Conservation (phyloP, 2,797 vertebrate species). For the Gymnoscopelus microlampas region DNA sequence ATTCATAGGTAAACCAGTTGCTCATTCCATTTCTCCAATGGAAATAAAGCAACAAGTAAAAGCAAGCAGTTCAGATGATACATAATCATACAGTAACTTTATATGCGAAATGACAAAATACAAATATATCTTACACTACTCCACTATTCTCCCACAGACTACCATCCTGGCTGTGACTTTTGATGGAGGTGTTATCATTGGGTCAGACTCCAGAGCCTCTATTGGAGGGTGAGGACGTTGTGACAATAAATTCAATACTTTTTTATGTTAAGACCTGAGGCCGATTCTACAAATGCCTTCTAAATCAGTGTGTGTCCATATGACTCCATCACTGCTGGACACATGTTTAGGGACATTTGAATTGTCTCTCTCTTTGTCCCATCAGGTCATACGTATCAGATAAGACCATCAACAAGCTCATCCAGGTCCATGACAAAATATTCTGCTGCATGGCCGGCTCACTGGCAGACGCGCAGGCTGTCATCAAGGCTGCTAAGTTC, state of each 20-base stretch:
- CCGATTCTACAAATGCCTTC: no score
- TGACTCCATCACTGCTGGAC: no score
- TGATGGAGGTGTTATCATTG: constrained; percentile 87
- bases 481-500: constrained; percentile 82
- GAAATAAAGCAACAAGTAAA: neutral
- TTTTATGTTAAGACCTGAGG: constrained; percentile 24
- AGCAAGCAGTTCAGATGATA: neutral
- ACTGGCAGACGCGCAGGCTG: constrained; percentile 85
- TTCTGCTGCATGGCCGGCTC: constrained; percentile 90
- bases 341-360: no score
- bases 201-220: constrained; percentile 89
- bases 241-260: rapidly evolving
- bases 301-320: no score
- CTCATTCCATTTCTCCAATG: no score
- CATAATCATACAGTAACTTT: no score
- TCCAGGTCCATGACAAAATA: constrained; percentile 85
- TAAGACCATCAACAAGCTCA: constrained; percentile 88
- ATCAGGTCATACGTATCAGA: constrained; percentile 82
- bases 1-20: constrained; percentile 20
- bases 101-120: no score
- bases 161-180: constrained; percentile 90
- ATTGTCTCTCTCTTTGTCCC: neutral
- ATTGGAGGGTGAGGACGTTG: constrained; percentile 81
- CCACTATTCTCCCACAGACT: constrained; percentile 75
- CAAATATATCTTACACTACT: no score